Conservation (phyloP, 1,140 invertebrate genomes). For the Hyles vespertilio region DNA sequence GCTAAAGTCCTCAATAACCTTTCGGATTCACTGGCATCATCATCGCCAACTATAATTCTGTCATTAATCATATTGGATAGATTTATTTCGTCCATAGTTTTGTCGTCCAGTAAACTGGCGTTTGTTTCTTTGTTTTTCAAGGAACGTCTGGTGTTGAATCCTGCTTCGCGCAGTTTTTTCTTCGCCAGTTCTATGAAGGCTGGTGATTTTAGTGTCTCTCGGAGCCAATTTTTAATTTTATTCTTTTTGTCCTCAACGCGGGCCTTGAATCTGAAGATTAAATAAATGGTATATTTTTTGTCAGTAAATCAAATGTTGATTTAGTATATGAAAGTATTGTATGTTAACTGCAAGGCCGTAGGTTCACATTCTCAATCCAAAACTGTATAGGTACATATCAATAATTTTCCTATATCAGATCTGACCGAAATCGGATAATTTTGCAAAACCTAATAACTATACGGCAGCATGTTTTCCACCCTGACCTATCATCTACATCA, state of each 20-base stretch:
- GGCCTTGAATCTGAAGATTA: slow-evolving; percentile 51
- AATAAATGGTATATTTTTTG: background rate
- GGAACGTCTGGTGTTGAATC: slow-evolving; percentile 33
- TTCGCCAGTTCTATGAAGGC: slow-evolving; percentile 55
- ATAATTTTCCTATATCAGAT: too few relatives aligned
- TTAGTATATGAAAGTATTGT: too few relatives aligned
- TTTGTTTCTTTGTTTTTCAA: slow-evolving; percentile 21
- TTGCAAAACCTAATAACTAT: too few relatives aligned
- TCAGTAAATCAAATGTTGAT: too few relatives aligned
- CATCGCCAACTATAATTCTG: slow-evolving; percentile 21
- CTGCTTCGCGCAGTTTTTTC: slow-evolving; percentile 48
- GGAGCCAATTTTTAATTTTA: slow-evolving; percentile 63
- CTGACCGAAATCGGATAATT: too few relatives aligned
- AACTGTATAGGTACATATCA: too few relatives aligned
- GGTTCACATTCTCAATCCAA: too few relatives aligned
- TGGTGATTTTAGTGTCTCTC: slow-evolving; percentile 52
- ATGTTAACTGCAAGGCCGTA: too few relatives aligned
- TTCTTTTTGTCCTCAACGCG: slow-evolving; percentile 61
- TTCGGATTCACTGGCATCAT: slow-evolving; percentile 22
- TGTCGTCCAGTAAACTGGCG: slow-evolving; percentile 33
- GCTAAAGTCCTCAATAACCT: slow-evolving; percentile 30
- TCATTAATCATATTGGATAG: slow-evolving; percentile 35
- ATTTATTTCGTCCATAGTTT: slow-evolving; percentile 51
- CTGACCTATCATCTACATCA: too few relatives aligned
- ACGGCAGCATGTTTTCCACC: too few relatives aligned